Evolutionary conservation across 2,888 invertebrate genomes (phyloP), one percentile per base, ranked within the genome.

Genomic region (Rotaria magnacalcarata): DNA sequence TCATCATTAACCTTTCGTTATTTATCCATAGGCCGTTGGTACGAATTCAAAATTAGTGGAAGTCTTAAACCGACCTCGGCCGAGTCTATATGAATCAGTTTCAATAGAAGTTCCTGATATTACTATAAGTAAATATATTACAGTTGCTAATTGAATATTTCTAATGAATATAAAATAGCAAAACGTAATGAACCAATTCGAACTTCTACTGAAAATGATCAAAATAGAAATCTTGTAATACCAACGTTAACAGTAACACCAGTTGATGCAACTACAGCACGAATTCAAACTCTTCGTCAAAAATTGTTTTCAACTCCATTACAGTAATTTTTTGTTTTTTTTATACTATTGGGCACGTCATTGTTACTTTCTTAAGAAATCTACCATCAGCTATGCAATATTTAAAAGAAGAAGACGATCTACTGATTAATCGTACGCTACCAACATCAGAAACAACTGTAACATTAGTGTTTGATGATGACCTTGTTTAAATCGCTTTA

Each of bases 341-440:
- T 47, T 43, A 24, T 47, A 14, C 50, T 50, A 50, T 11, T 50
- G 10, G 14, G 1, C 50, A 50, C 50, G 5, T 50, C 10, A 50
- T n/a, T 80, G 41, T 41, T 74, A 6, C 6, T 43, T 80, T 80
- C 8, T 43, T 1, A 11, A 80, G 80, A 47, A 80, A 80, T 80
- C n/a, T 80, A 80, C 80, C 80, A 47, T 80, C 80, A 80, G 80
- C 80, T n/a, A 80, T 47, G 80, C 24, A n/a, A 43, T 10, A 80
- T 24, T 8, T 24, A 24, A n/a, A 80, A 14, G 80, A 80, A 19
- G 43, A 47, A 2, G 47, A 80, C 47, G 43, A 80, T 80, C 0
- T 47, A 47, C 14, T 80, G 24, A 43, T 10, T 10, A 24, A 11
- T n/a, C 24, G 24, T 14, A 47, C 11, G 0, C 11, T 80, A 24